phyloP scores from a whole-genome alignment of 2,113 vertebrate species.

The Alligator mississippiensis region DNA sequence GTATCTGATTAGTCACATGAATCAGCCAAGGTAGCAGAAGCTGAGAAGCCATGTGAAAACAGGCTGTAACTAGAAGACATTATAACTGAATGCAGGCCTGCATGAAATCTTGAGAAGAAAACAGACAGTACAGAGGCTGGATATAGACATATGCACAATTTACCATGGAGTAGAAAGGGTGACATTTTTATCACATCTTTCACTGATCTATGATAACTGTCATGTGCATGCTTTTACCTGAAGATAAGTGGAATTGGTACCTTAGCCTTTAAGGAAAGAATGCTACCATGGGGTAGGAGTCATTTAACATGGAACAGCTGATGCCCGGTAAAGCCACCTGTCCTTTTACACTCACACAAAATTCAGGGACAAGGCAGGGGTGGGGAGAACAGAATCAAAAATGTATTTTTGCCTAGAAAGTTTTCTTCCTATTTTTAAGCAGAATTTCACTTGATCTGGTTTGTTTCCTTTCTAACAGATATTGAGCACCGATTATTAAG shows the following conservation, averaged over 20 bases:
- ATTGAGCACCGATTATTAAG: neutral
- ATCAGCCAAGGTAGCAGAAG: neutral
- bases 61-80: neutral
- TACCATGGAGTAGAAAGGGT: neutral
- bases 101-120: neutral
- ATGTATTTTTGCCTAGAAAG: neutral
- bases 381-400: too few species aligned
- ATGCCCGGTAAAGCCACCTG: too few species aligned
- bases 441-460: neutral
- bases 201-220: too few species aligned
- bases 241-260: too few species aligned
- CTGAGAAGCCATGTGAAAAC: fast-evolving
- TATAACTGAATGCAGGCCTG: neutral
- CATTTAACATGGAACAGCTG: too few species aligned
- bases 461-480: neutral
- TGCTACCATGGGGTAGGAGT: too few species aligned
- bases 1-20: neutral
- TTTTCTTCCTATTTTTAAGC: neutral
- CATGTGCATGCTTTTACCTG: too few species aligned
- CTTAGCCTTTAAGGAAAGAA: too few species aligned
- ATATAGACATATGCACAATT: neutral
- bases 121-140: neutral
- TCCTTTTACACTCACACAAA: too few species aligned
- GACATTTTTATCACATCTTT: too few species aligned
- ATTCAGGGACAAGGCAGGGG: too few species aligned